phyloP scores from a whole-genome alignment of 2,888 invertebrate species.

The Agriopis leucophaearia region DNA sequence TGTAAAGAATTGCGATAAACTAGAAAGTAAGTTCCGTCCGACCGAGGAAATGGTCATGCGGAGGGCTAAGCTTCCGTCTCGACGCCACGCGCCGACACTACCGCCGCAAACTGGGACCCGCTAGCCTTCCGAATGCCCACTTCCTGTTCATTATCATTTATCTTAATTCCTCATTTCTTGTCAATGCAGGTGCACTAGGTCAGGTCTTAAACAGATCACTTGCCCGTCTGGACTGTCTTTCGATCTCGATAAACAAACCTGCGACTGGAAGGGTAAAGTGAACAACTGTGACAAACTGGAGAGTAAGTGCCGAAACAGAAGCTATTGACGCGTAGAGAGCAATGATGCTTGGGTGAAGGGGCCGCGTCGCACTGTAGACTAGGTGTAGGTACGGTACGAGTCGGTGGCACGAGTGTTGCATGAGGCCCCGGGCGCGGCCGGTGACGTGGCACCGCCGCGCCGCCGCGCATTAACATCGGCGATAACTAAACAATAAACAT shows the following conservation, averaged over 20 bases:
- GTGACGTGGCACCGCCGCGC: slow-evolving; percentile 44
- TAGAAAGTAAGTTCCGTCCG: slow-evolving; percentile 94
- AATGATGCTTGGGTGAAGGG: slow-evolving; percentile 84
- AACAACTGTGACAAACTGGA: slow-evolving; percentile 98
- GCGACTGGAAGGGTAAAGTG: slow-evolving; percentile 99
- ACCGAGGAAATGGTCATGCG: slow-evolving; percentile 77
- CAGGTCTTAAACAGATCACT: slow-evolving; percentile 98
- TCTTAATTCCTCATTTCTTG: slow-evolving; percentile 84
- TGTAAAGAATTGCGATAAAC: slow-evolving; percentile 97
- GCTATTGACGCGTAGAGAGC: slow-evolving; percentile 82
- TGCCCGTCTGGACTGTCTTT: slow-evolving; percentile 98
- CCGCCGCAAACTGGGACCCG: slow-evolving; percentile 52
- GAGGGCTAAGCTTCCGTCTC: slow-evolving; percentile 75
- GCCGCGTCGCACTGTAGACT: slow-evolving; percentile 84
- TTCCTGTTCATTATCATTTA: slow-evolving; percentile 72
- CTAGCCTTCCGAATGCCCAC: slow-evolving; percentile 78
- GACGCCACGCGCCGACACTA: slow-evolving; percentile 50
- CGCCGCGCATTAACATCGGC: slow-evolving; percentile 68
- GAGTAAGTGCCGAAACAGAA: slow-evolving; percentile 92
- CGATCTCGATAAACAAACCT: slow-evolving; percentile 99
- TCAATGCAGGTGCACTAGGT: slow-evolving; percentile 95
- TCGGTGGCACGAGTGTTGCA: slow-evolving; percentile 83
- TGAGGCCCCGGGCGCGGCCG: slow-evolving; percentile 75
- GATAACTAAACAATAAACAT: slow-evolving; percentile 47
- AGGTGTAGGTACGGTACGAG: slow-evolving; percentile 58